Base-by-base conservation (phyloP, 2,113 vertebrate genomes). In the Athene noctua region DNA sequence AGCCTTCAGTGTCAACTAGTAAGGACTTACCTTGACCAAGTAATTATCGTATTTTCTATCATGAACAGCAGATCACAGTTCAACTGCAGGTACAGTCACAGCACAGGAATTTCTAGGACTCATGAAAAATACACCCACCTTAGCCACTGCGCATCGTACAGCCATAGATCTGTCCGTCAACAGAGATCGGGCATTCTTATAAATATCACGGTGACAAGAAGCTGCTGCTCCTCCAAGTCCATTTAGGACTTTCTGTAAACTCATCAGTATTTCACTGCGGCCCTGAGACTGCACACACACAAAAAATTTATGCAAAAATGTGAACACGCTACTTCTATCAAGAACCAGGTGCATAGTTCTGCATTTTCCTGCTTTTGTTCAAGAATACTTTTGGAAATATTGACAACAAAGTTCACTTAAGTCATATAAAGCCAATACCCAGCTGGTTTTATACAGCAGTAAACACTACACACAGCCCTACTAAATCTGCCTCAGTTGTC, bases 131-230 rank as follows among this genome's bases (percentile, higher is more conserved):
- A 62, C 51, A 98, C 98, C 86, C 77, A 99, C 99, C 98, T 99
- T 99, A 25, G 99, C 99, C 58, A 99, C 99, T 5, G 99, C 98
- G 38, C 99, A 99, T 70, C 99, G 98, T 6, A 99, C 99, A 17
- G 99, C 99, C 99, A 99, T 99, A 6, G 99, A 99, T 65, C 99
- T 97, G 97, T 99, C 99, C 1, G 99, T 99, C 95, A 99, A 97
- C 29, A 99, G 97, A 58, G 99, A 99, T 25, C 99, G 98, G 14
- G 99, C 99, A 17, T 99, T 99, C 97, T 99, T 99, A 90, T 99
- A 99, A 97, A 99, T 99, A 77, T 99, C 99, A 80, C 99, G 98
- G 94, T 99, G 99, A 95, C 99, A 99, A 63, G 99, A 99, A 54
- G 99, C 98, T 77, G 99, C 99, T n/a, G 99, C 99, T 57, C 99